Base-by-base conservation (phyloP, 2,113 vertebrate genomes). In the Falco punctatus region DNA sequence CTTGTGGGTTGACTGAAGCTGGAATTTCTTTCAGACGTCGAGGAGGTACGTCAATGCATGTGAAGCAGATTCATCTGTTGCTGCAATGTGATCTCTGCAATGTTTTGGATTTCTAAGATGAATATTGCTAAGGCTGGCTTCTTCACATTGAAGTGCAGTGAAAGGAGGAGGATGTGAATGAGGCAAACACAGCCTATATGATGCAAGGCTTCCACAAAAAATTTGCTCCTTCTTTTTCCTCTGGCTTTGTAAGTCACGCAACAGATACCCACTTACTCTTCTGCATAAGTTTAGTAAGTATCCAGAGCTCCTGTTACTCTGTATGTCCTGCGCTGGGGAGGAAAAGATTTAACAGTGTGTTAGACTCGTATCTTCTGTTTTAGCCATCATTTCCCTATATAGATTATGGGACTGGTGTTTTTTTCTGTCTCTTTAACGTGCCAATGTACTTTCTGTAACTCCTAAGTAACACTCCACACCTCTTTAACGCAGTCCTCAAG, bases 261-360 rank as follows among this genome's bases (percentile, higher is more conserved):
- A 55, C 93, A 81, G 82, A 74, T 74, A 77, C 23, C n/a, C n/a
- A 52, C 78, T 91, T 94, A 87, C 72, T 85, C 81, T 62, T 95
- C 95, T 93, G 59, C 79, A 2, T 80, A 88, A 94, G 49, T 95
- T 91, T 94, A 95, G 95, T 97, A 97, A 97, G 96, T 97, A 96
- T 92, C 90, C 33, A 46, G 90, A 87, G 59, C 74, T 91, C 81
- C 74, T 93, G 27, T 92, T 96, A 49, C 66, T 84, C 28, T 28
- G 27, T 89, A 42, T 77, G 38, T 72, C 4, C 14, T 80, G 51
- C 38, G 13, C 92, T 92, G 81, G 70, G 75, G 54, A 92, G 46
- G 54, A 94, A 64, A 54, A 85, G 49, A 64, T 80, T 83, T 80
- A 82, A 42, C 46, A 33, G 33, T 55, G 32, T 84, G 15, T 88